Evolutionary conservation across 2,888 invertebrate species (phyloP).

Genomic region (Ectemnius continuus): DNA sequence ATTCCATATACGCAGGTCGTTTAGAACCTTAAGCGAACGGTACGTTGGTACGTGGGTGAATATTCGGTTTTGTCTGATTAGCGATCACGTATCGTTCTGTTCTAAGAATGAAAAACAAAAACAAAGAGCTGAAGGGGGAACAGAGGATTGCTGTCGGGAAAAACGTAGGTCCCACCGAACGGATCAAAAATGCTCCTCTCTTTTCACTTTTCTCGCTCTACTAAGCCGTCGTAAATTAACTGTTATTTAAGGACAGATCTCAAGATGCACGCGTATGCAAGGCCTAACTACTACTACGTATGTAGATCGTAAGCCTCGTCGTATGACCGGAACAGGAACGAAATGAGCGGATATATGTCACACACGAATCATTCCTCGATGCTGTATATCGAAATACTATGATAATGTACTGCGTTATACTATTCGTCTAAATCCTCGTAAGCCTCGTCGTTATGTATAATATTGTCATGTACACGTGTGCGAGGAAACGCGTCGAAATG

Average conservation of each 20-base stretch:
- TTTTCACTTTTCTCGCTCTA: conserved; percentile 60
- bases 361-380: conserved; percentile 77
- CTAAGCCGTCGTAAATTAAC: conserved; percentile 59
- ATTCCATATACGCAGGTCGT: conserved; percentile 56
- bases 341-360: conserved; percentile 64
- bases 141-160: conserved; percentile 23
- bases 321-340: conserved; percentile 54
- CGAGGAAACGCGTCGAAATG: conserved; percentile 40
- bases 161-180: conserved; percentile 37
- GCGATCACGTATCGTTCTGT: conserved; percentile 55
- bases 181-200: conserved; percentile 45
- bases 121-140: conserved; percentile 56
- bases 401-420: conserved; percentile 73
- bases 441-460: conserved; percentile 68
- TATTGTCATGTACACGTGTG: conserved; percentile 46
- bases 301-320: conserved; percentile 60
- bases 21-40: conserved; percentile 55
- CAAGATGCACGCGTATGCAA: conserved; percentile 69
- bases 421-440: conserved; percentile 72
- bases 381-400: conserved; percentile 74
- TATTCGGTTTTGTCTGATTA: conserved; percentile 60
- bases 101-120: conserved; percentile 27
- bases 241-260: conserved; percentile 69
- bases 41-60: conserved; percentile 43
- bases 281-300: conserved; percentile 70